Percentiles rank a stretch among this genome's conserved stretches.
phyloP scores from a whole-genome alignment of 2,888 invertebrate genomes.

The Eurytoma adleriae region DNA sequence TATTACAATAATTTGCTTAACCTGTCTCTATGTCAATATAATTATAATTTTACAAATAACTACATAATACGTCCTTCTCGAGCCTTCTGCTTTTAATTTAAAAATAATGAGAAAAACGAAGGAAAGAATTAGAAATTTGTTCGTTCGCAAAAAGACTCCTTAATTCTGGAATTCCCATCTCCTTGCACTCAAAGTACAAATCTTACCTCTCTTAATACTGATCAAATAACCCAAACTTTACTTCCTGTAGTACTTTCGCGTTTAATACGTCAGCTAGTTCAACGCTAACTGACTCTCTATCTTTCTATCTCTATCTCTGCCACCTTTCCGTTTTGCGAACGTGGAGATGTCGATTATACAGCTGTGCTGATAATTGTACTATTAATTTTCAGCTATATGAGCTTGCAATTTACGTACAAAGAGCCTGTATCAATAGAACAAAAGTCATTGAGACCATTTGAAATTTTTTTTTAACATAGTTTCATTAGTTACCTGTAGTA shows the following conservation, averaged over 20 bases:
- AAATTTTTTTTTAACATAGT: background rate
- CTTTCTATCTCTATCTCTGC: conserved; percentile 35
- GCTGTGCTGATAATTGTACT: conserved; percentile 58
- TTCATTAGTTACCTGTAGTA: too few relatives aligned
- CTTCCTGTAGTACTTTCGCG: conserved; percentile 55
- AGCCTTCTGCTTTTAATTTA: conserved; percentile 41
- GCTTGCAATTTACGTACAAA: conserved; percentile 59
- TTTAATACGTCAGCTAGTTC: conserved; percentile 52
- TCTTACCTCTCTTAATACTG: conserved; percentile 39
- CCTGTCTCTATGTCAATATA: conserved; percentile 58
- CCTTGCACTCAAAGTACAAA: conserved; percentile 32
- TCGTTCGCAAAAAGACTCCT: conserved; percentile 49
- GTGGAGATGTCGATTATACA: conserved; percentile 58
- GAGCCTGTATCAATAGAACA: conserved; percentile 49
- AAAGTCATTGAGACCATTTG: background rate
- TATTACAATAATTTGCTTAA: conserved; percentile 60
- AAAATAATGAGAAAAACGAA: conserved; percentile 13
- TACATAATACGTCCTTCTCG: conserved; percentile 20
- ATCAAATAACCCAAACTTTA: conserved; percentile 48
- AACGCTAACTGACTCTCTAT: conserved; percentile 36
- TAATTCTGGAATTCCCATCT: conserved; percentile 6
- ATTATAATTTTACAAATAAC: conserved; percentile 47
- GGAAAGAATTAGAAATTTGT: conserved; percentile 14
- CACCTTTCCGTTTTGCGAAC: conserved; percentile 58
- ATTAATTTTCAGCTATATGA: conserved; percentile 64